Evolutionary conservation across 2,113 vertebrate genomes (phyloP).

Genomic region (rabbit (Oryctolagus cuniculus)): DNA sequence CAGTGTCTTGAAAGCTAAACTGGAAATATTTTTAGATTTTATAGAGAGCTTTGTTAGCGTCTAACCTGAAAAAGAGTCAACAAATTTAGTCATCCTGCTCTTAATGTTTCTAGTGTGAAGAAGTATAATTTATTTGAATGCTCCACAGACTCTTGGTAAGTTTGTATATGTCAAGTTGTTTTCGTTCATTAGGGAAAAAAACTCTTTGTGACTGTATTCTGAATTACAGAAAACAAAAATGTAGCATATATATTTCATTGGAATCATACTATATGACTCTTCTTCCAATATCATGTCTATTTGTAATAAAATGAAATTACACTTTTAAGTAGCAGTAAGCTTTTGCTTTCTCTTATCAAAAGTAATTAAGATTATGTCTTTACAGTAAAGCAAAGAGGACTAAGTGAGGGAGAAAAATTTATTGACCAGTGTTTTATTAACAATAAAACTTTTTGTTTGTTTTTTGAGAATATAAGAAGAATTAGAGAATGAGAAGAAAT

Average conservation of each 20-base stretch:
- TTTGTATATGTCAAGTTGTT: neutral
- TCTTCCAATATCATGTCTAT: neutral
- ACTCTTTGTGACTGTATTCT: neutral
- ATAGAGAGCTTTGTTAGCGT: neutral
- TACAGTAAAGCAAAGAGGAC: neutral
- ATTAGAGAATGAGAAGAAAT: neutral
- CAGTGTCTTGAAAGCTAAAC: neutral
- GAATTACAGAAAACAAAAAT: neutral
- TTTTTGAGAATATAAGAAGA: neutral
- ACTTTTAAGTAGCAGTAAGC: conserved; percentile 11
- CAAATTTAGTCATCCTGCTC: neutral
- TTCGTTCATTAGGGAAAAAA: neutral
- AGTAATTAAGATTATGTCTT: neutral
- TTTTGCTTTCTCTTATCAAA: conserved; percentile 28
- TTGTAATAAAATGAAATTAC: neutral
- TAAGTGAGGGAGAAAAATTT: conserved; percentile 22
- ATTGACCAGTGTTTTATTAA: conserved; percentile 32
- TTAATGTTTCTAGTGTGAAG: neutral
- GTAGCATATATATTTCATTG: neutral
- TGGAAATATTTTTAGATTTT: conserved; percentile 8
- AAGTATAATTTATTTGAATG: conserved; percentile 28
- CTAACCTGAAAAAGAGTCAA: neutral
- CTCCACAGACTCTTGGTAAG: neutral
- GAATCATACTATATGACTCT: neutral
- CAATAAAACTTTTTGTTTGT: conserved; percentile 7